These are phyloP conservation scores for Crypturellus undulatus DNA, from an alignment of 2,113 vertebrate genomes.

Conservation along the genomic window DNA sequence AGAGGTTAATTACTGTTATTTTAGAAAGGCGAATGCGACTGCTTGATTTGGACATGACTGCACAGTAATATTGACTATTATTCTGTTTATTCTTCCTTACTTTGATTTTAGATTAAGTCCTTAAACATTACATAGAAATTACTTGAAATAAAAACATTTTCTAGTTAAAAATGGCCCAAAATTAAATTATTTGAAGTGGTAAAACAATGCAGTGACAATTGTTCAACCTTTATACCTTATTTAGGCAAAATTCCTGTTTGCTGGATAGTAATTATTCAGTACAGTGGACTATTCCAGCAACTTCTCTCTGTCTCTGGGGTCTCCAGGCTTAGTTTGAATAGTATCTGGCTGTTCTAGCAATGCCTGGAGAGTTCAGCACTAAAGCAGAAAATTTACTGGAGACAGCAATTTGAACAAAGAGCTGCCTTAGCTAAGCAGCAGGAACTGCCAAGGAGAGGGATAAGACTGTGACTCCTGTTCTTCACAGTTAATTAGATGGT, in stretches of 20 bases:
- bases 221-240: background rate
- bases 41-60: conserved; percentile 54
- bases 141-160: conserved; percentile 8
- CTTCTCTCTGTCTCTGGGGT: background rate
- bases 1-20: conserved; percentile 64
- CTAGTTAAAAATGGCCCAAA: background rate
- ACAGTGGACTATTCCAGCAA: background rate
- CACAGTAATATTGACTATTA: conserved; percentile 37
- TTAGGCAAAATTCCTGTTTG: background rate
- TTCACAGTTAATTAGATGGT: background rate
- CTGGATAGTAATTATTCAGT: background rate
- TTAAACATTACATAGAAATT: background rate
- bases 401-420: background rate
- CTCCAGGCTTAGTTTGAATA: background rate
- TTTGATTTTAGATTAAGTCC: conserved; percentile 39
- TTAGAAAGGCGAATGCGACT: conserved; percentile 45
- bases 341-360: background rate
- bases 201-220: background rate
- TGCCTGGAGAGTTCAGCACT: background rate
- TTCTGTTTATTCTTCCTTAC: conserved; percentile 50
- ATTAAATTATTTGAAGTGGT: background rate
- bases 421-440: background rate
- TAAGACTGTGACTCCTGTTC: background rate
- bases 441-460: background rate
- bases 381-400: background rate